phyloP scores from a whole-genome alignment of 2,888 invertebrate genomes.

The Formica aserva region DNA sequence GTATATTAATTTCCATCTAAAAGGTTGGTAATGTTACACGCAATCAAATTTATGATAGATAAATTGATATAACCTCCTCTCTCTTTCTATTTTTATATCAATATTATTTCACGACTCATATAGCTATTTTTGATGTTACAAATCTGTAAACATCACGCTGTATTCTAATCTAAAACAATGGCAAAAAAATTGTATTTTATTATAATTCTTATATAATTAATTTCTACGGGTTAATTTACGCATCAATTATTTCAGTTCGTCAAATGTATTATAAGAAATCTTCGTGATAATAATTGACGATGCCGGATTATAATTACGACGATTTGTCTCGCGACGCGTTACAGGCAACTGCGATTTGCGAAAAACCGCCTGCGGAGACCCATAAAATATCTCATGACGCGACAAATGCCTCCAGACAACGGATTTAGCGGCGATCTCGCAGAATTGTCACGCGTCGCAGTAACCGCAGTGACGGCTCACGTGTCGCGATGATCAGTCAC shows the following conservation, averaged over 20 bases:
- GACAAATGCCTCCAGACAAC: conserved; percentile 14
- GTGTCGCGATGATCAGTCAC: conserved; percentile 70
- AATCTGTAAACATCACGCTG: neutral
- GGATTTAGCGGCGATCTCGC: conserved; percentile 24
- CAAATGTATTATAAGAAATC: neutral
- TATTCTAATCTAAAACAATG: neutral
- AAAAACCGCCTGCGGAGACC: conserved; percentile 4
- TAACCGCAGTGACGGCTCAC: conserved; percentile 66
- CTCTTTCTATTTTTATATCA: neutral
- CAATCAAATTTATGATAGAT: neutral
- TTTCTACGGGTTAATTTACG: neutral
- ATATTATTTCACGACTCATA: neutral
- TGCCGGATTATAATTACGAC: neutral
- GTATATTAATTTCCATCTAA: neutral
- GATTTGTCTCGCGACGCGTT: conserved; percentile 4
- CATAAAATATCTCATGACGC: conserved; percentile 8
- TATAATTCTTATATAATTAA: neutral
- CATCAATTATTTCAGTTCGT: conserved; percentile 2
- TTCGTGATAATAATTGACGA: neutral
- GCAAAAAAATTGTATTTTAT: neutral
- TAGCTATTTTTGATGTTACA: neutral
- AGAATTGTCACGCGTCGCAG: conserved; percentile 63
- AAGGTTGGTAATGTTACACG: neutral
- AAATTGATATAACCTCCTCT: neutral
- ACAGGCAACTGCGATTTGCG: neutral